Percentiles rank a stretch among this genome's conserved stretches.
Conservation (phyloP, 2,888 invertebrate species). For the Agrotis segetum region DNA sequence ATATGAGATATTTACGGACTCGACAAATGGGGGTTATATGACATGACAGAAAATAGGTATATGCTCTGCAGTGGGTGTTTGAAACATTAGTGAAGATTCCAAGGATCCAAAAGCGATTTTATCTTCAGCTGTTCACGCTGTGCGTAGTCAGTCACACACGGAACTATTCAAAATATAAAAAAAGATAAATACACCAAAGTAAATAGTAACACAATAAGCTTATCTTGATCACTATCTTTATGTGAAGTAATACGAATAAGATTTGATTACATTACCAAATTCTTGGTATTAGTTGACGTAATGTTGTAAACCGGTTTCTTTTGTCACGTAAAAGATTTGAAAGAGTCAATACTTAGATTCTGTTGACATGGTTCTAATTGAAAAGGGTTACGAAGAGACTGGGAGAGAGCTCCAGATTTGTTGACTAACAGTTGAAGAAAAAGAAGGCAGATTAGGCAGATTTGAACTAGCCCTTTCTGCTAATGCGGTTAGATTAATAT, state of each 20-base stretch:
- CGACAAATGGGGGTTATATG: too few species aligned
- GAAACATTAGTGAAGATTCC: background rate
- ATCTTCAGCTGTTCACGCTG: background rate
- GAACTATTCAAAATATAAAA: constrained; percentile 23
- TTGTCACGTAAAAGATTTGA: constrained; percentile 35
- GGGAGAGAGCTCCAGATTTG: background rate
- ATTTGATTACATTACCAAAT: constrained; percentile 58
- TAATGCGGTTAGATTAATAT: too few species aligned
- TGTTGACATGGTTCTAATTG: background rate
- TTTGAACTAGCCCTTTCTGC: background rate
- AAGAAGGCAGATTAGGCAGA: background rate
- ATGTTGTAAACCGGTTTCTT: constrained; percentile 46
- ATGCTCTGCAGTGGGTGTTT: too few species aligned
- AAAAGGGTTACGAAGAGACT: constrained; percentile 4
- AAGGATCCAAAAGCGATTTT: background rate
- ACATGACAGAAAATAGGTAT: background rate
- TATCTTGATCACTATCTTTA: constrained; percentile 55
- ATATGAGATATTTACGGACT: too few species aligned
- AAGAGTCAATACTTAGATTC: constrained; percentile 33
- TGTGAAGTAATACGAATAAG: constrained; percentile 52
- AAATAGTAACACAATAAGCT: constrained; percentile 36
- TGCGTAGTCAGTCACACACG: constrained; percentile 1
- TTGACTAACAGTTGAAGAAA: too few species aligned
- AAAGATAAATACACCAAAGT: constrained; percentile 34
- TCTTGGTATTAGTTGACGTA: constrained; percentile 55